A percentile compares a stretch with the other conserved stretches of the same genome.
Evolutionary conservation across 2,888 invertebrate genomes (phyloP).

Genomic region (Ornithoptera priamus): DNA sequence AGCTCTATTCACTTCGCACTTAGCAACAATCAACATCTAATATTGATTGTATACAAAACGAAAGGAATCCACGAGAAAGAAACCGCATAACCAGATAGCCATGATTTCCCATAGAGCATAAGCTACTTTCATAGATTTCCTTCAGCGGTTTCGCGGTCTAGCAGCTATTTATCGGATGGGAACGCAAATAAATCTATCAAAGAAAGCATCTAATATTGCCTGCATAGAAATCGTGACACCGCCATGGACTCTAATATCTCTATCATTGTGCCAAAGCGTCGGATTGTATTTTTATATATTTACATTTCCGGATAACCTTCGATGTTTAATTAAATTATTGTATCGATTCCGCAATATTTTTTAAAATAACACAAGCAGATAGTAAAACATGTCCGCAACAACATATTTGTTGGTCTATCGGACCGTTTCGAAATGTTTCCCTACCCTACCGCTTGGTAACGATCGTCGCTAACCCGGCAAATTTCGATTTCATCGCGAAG

Average conservation of each 20-base stretch:
- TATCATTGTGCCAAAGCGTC: conserved; percentile 33
- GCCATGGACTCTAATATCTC: conserved; percentile 48
- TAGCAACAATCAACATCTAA: conserved; percentile 62
- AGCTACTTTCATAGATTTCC: conserved; percentile 71
- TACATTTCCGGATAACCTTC: conserved; percentile 33
- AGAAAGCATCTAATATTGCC: conserved; percentile 55
- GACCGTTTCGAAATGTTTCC: conserved; percentile 21
- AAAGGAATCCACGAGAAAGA: conserved; percentile 65
- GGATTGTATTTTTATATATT: neutral
- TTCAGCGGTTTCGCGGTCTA: conserved; percentile 71
- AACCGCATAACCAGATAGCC: conserved; percentile 70
- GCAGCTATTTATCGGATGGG: conserved; percentile 67
- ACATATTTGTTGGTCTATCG: conserved; percentile 4
- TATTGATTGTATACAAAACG: conserved; percentile 76
- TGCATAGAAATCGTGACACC: conserved; percentile 67
- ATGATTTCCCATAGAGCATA: conserved; percentile 69
- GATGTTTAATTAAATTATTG: conserved; percentile 26
- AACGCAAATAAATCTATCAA: conserved; percentile 72
- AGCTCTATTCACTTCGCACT: conserved; percentile 56
- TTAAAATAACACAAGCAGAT: neutral
- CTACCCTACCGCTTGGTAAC: conserved; percentile 5
- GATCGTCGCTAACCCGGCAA: conserved; percentile 40
- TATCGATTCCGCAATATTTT: conserved; percentile 30
- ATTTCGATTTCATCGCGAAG: conserved; percentile 70
- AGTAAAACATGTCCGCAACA: neutral